phyloP scores from a whole-genome alignment of 2,797 vertebrate species.

The Adrianichthys oophorus region DNA sequence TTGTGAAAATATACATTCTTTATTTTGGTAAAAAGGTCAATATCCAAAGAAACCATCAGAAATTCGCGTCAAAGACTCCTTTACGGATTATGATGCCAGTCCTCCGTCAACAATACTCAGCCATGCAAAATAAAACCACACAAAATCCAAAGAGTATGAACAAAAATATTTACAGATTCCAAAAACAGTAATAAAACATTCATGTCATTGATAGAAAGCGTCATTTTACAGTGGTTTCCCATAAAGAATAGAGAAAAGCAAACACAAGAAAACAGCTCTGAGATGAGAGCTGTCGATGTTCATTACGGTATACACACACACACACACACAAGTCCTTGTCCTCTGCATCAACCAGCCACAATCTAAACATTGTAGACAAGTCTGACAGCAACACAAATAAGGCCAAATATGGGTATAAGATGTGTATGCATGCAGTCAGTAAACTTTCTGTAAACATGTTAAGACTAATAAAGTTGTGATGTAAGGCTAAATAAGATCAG shows the following conservation, averaged over 20 bases:
- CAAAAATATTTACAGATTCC: conserved; percentile 79
- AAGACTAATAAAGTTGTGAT: conserved; percentile 78
- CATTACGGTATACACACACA: conserved; percentile 51
- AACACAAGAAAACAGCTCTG: conserved; percentile 62
- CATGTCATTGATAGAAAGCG: conserved; percentile 65
- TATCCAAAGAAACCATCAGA: conserved; percentile 71
- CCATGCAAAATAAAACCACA: conserved; percentile 75
- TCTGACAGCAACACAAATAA: conserved; percentile 71
- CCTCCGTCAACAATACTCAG: conserved; percentile 50
- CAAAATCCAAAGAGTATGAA: conserved; percentile 62
- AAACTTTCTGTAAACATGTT: conserved; percentile 79
- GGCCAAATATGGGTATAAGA: conserved; percentile 74
- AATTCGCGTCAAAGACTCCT: conserved; percentile 66
- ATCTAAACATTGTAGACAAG: conserved; percentile 42
- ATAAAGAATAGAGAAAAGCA: conserved; percentile 63
- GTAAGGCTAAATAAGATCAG: conserved; percentile 80
- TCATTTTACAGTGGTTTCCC: conserved; percentile 54
- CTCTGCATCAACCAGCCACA: conserved; percentile 35
- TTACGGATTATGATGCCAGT: conserved; percentile 46
- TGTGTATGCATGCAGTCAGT: conserved; percentile 76
- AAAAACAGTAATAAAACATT: conserved; percentile 76
- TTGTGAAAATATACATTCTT: conserved; percentile 87
- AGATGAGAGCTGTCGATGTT: conserved; percentile 52
- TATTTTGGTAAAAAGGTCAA: conserved; percentile 84
- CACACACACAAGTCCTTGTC: conserved; percentile 25